Evolutionary conservation across 23 tunicate genomes (phyloP).

Genomic region (Corella eumyota): DNA sequence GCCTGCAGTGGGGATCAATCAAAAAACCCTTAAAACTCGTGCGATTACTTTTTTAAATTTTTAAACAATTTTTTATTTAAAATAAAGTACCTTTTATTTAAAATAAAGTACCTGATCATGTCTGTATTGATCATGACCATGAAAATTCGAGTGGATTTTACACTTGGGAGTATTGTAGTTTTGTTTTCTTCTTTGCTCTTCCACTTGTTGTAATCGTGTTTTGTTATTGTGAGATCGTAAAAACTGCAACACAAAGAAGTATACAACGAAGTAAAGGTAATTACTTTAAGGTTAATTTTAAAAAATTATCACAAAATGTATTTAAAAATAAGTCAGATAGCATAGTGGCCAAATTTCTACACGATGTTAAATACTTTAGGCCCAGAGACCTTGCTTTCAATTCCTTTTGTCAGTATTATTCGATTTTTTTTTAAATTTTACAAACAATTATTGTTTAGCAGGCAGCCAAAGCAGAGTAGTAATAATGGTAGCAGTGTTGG

Average conservation of each 20-base stretch:
- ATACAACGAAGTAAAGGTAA: slow-evolving; percentile 9
- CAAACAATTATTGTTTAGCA: not conserved
- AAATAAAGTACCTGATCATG: too few relatives aligned
- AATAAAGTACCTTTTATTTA: too few relatives aligned
- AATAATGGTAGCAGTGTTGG: slow-evolving; percentile 54
- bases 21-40: too few relatives aligned
- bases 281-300: not conserved
- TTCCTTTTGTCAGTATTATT: not conserved
- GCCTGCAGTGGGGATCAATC: too few relatives aligned
- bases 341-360: too few relatives aligned
- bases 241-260: slow-evolving; percentile 24
- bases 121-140: not conserved
- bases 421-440: not conserved
- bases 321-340: too few relatives aligned
- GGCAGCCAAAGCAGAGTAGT: slow-evolving; percentile 37
- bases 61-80: too few relatives aligned
- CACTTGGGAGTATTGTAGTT: slow-evolving; percentile 39
- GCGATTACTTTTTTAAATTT: too few relatives aligned
- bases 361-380: too few relatives aligned
- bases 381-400: too few relatives aligned
- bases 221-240: slow-evolving; percentile 49
- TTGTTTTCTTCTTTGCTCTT: slow-evolving; percentile 38
- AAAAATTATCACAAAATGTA: too few relatives aligned
- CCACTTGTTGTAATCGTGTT: slow-evolving; percentile 30
- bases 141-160: not conserved